These are phyloP conservation scores for Acrossocheilus wenchowensis DNA, from an alignment of 2,797 vertebrate genomes.

Conservation along the genomic window DNA sequence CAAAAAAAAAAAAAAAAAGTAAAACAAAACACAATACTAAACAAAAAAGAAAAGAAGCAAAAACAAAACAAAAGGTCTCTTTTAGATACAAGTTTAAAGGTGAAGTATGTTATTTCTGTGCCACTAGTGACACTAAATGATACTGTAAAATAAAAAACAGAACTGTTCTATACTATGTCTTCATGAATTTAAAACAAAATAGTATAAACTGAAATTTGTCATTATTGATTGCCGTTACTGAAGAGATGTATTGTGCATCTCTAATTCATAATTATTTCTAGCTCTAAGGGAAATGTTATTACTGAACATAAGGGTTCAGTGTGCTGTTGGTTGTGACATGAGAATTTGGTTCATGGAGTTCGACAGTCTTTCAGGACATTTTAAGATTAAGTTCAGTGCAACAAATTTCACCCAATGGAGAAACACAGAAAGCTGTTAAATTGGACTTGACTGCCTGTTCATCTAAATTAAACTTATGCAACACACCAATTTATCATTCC, in stretches of 20 bases:
- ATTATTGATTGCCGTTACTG: neutral
- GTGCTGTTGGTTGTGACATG: neutral
- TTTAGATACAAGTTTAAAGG: neutral
- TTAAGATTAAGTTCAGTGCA: neutral
- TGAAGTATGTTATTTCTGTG: no score
- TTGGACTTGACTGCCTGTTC: slow-evolving; percentile 6
- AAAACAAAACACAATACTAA: neutral
- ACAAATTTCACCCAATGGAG: neutral
- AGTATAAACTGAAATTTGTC: neutral
- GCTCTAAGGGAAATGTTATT: neutral
- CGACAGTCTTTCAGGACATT: neutral
- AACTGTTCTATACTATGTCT: neutral
- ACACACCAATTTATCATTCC: neutral
- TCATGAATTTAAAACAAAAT: neutral
- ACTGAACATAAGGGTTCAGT: neutral
- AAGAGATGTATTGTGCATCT: neutral
- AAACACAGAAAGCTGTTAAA: neutral
- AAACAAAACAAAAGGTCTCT: neutral
- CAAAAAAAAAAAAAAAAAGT: neutral
- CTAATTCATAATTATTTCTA: neutral
- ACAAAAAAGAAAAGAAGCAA: neutral
- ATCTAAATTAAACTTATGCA: neutral
- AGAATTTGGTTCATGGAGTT: neutral
- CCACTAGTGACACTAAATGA: no score
- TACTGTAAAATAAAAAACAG: no score